Base-by-base conservation (phyloP, 2,888 invertebrate species). In the Abrostola triplasia region DNA sequence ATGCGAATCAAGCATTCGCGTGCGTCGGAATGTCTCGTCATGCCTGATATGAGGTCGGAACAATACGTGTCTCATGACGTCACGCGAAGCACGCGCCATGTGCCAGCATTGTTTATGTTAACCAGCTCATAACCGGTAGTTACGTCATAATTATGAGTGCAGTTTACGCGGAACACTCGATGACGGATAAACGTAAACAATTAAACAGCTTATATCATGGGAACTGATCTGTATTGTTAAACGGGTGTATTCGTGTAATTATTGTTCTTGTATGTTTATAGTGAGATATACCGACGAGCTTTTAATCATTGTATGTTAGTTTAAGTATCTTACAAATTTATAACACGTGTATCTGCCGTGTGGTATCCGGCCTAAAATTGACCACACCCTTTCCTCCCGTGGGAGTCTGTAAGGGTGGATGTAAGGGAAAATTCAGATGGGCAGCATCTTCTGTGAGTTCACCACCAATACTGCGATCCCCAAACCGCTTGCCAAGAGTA, bases 131-230 rank as follows among this genome's bases (percentile, higher is more conserved):
- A 56, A 54, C 56, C 49, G 59, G 13, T 10, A 6, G 12, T 75
- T 59, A 61, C 66, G 76, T 65, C 66, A 76, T 59, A 48, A 73
- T 76, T 57, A 65, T 70, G 70, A 24, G 55, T 69, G 71, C 64
- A 60, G 51, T 63, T 68, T 48, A 59, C 47, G 49, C 42, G 44
- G 6, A 56, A 50, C 50, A 36, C 11, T 35, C 71, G 76, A 60
- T 71, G 76, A 79, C 62, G 64, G 76, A 54, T 24, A 12, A 6
- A 9, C 42, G 55, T 76, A 76, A 76, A 79, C 72, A 66, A 51
- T 50, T 76, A 76, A 76, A 79, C 72, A 66, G 51, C 52, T 24
- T 24, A 10, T 53, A 40, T 60, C 55, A 64, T 65, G 62, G 61
- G 71, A 75, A 67, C 57, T 40, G 52, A 67, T 62, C 36, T 53